Evolutionary conservation across 2,888 invertebrate genomes (phyloP).

Genomic region (Nematopogon swammerdamellus): DNA sequence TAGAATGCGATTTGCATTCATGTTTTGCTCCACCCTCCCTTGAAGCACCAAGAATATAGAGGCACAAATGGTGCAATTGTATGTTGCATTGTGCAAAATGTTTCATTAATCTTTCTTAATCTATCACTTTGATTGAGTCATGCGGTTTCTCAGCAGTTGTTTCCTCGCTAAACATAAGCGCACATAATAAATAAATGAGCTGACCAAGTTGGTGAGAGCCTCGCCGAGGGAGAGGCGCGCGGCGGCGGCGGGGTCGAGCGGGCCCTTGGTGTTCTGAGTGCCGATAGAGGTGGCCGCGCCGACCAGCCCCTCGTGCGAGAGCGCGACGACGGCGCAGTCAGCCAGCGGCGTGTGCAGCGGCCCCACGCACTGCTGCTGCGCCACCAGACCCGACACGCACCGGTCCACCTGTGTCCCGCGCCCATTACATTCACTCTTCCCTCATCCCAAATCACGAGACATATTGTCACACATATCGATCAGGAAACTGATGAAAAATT

Average conservation of each 20-base stretch:
- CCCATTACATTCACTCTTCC: not conserved
- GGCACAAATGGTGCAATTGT: too few species aligned
- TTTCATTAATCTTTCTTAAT: too few species aligned
- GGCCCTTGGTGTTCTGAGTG: constrained; percentile 93
- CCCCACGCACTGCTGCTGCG: constrained; percentile 98
- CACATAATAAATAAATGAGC: constrained; percentile 16
- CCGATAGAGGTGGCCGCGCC: constrained; percentile 96
- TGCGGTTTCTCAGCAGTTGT: too few species aligned
- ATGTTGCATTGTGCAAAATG: too few species aligned
- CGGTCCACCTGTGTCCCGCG: constrained; percentile 76
- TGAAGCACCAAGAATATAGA: too few species aligned
- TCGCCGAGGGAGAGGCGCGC: constrained; percentile 95
- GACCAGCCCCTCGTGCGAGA: constrained; percentile 76
- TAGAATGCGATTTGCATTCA: too few species aligned
- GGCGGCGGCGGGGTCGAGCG: constrained; percentile 79
- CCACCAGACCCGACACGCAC: constrained; percentile 92
- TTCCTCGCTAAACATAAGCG: too few species aligned
- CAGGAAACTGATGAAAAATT: too few species aligned
- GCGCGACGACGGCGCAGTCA: constrained; percentile 87
- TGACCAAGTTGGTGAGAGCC: constrained; percentile 88
- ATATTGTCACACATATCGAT: not conserved
- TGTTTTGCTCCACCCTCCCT: too few species aligned
- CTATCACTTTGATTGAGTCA: too few species aligned
- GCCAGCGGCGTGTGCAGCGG: constrained; percentile 95
- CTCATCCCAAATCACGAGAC: not conserved